A percentile compares a stretch with the other conserved stretches of the same genome.
Evolutionary conservation across 2,113 vertebrate species (phyloP).

Genomic region (Lamprologus ornatipinnis): DNA sequence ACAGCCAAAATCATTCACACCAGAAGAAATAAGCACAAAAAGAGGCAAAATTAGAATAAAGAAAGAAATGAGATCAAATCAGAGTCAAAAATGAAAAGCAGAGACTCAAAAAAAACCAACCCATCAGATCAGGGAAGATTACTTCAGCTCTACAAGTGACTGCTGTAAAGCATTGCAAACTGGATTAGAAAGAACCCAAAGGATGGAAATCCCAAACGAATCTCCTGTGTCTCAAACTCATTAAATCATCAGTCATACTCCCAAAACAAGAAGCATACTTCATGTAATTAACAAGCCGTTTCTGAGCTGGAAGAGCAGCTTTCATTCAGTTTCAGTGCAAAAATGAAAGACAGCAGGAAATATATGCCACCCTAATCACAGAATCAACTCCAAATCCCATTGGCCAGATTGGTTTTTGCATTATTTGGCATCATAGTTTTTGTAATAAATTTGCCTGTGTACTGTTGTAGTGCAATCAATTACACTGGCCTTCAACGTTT

Average conservation of each 20-base stretch:
- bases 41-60: background rate
- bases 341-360: background rate
- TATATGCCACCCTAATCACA: background rate
- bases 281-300: constrained; percentile 20
- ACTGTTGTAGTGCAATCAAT: background rate
- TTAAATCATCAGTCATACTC: constrained; percentile 24
- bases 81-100: background rate
- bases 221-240: constrained; percentile 24
- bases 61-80: background rate
- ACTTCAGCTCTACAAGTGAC: background rate
- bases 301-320: background rate
- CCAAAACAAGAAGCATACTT: background rate
- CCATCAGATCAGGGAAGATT: background rate
- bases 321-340: background rate
- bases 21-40: background rate
- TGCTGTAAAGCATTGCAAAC: background rate
- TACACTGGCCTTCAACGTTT: background rate
- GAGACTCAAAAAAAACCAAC: background rate
- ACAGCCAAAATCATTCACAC: background rate
- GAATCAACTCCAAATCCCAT: background rate
- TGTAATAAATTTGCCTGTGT: background rate
- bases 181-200: background rate
- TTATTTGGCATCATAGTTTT: background rate
- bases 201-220: constrained; percentile 2
- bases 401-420: background rate